Percentiles rank a stretch among this genome's conserved stretches.
Evolutionary conservation across 2,113 vertebrate genomes (phyloP).

Genomic region (Apistogramma diplotaenia): DNA sequence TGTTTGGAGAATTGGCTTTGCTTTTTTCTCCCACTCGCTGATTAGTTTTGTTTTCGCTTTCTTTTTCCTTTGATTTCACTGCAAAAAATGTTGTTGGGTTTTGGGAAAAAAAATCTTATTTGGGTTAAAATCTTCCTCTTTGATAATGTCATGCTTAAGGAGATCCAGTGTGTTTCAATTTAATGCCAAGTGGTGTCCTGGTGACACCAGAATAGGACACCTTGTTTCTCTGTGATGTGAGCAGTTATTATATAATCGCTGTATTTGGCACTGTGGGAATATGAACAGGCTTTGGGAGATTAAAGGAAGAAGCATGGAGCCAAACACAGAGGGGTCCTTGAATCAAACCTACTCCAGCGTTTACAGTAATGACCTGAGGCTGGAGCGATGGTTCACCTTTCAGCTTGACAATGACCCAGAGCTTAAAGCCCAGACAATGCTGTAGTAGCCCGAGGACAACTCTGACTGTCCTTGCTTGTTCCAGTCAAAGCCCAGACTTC

Average conservation of each 20-base stretch:
- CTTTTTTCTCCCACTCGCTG: background rate
- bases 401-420: background rate
- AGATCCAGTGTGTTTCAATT: background rate
- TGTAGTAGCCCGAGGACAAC: background rate
- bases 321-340: background rate
- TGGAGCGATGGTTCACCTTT: background rate
- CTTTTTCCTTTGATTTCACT: background rate
- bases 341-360: background rate
- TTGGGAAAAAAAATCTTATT: background rate
- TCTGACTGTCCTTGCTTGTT: background rate
- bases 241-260: background rate
- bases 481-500: background rate
- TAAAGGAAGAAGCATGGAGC: background rate
- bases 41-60: background rate
- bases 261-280: background rate
- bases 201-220: background rate
- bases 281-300: background rate
- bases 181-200: background rate
- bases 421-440: background rate
- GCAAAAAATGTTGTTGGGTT: background rate
- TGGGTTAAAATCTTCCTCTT: background rate
- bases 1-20: background rate
- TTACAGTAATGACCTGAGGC: background rate
- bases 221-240: background rate
- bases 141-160: background rate